Evolutionary conservation across 2,888 invertebrate genomes (phyloP), one percentile per base, ranked within the genome.

Genomic region (Drosophila formosana): DNA sequence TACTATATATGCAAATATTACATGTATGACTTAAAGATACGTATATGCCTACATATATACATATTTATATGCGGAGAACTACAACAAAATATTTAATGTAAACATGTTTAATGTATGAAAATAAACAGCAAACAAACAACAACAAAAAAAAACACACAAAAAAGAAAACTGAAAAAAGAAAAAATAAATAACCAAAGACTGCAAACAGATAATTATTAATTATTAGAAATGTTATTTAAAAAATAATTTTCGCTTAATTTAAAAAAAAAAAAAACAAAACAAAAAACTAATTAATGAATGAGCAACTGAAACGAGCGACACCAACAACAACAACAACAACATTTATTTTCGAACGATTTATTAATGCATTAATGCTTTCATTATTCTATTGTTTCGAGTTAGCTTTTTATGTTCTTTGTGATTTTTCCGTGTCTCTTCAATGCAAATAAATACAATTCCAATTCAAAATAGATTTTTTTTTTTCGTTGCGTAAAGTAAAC

Each of bases 191-290:
- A 92, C 93, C 92, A 92, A 92, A 92, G 92, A 92, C 93, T 92
- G 93, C 93, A 92, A 91, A 92, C 92, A 92, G 92, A 92, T 93
- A 92, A 92, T 92, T 92, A 92, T 92, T 92, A 92, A 91, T 91
- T 91, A 90, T 91, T 92, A 92, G 92, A 92, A 90, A 91, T 91
- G 90, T 92, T 91, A 91, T 90, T 86, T 88, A 89, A 88, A 89
- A 80, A 85, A 90, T 89, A 85, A 89, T 89, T 89, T 88, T 85
- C 84, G 82, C 78, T 79, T 86, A 89, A 89, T 77, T 78, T 72
- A 68, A 81, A 63, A 32, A 57, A 64, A n/a, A 30, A 47, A 57
- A 32, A 32, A 8, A 32, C 7, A 34, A 34, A 34, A 34, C 11
- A 34, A 9, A 11, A 3, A 70, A 52, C 26, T 18, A 55, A 62